phyloP scores from a whole-genome alignment of 2,888 invertebrate species.

The Lycia hirtaria region DNA sequence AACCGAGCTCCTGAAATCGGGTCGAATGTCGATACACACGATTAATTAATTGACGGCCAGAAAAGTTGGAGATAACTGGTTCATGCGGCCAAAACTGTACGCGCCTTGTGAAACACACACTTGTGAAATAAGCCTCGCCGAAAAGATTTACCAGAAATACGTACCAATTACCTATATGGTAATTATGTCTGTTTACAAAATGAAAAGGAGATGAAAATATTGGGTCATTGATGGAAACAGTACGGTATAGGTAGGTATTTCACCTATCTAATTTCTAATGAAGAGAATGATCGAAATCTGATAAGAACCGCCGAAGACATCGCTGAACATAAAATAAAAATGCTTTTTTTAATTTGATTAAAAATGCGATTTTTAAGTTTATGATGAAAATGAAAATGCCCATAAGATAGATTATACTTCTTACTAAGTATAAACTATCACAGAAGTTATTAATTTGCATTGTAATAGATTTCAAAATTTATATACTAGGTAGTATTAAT shows the following conservation, averaged over 20 bases:
- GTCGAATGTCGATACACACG: conserved; percentile 84
- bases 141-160: not conserved
- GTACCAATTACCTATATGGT: too few species aligned
- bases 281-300: not conserved
- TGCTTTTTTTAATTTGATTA: too few species aligned
- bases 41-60: conserved; percentile 83
- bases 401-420: too few species aligned
- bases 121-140: conserved; percentile 8
- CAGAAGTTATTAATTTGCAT: conserved; percentile 17
- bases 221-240: too few species aligned
- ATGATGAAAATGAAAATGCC: not conserved
- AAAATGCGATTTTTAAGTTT: not conserved
- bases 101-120: conserved; percentile 66
- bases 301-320: too few species aligned
- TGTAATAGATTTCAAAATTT: conserved; percentile 26
- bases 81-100: conserved; percentile 68
- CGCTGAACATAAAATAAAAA: too few species aligned
- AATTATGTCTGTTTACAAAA: too few species aligned
- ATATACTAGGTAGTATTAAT: too few species aligned
- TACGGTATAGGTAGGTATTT: too few species aligned
- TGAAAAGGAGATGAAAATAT: too few species aligned
- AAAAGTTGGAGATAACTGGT: conserved; percentile 78
- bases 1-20: conserved; percentile 84
- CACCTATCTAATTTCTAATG: too few species aligned
- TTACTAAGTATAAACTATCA: conserved; percentile 15